A percentile compares a stretch with the other conserved stretches of the same genome.
phyloP scores from a whole-genome alignment of 2,113 vertebrate species.

The Speoplatyrhinus poulsoni region DNA sequence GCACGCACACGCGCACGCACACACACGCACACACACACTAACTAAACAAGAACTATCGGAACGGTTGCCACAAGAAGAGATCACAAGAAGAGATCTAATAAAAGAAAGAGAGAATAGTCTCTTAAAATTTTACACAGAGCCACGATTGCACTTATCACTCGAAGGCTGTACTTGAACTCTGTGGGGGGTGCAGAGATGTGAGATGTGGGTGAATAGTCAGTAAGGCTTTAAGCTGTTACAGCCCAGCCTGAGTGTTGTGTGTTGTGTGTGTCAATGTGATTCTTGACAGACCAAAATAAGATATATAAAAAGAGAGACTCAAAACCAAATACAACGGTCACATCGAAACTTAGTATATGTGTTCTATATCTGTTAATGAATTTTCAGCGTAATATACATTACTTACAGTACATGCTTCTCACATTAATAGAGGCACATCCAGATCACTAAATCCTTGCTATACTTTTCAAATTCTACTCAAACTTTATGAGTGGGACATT shows the following conservation, averaged over 20 bases:
- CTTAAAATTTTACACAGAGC: not conserved
- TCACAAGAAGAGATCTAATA: not conserved
- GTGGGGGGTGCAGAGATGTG: not conserved
- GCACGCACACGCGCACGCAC: no score
- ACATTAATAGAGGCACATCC: not conserved
- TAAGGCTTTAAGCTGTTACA: conserved; percentile 31
- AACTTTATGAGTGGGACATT: no score
- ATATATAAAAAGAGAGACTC: conserved; percentile 30
- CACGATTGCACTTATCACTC: conserved; percentile 15
- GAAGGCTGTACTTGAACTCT: conserved; percentile 18
- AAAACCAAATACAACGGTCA: not conserved
- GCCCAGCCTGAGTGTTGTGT: conserved; percentile 41
- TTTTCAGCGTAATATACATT: not conserved
- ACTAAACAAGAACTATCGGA: no score
- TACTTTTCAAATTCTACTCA: no score
- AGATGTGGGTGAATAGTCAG: conserved; percentile 8
- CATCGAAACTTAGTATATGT: no score
- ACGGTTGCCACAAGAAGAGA: not conserved
- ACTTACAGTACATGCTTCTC: not conserved
- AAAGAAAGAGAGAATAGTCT: not conserved
- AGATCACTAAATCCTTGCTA: not conserved
- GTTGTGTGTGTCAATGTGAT: conserved; percentile 34
- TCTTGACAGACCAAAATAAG: conserved; percentile 47
- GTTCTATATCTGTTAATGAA: not conserved
- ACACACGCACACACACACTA: not conserved